phyloP scores from a whole-genome alignment of 2,888 invertebrate genomes.

The Petrolisthes cinctipes region DNA sequence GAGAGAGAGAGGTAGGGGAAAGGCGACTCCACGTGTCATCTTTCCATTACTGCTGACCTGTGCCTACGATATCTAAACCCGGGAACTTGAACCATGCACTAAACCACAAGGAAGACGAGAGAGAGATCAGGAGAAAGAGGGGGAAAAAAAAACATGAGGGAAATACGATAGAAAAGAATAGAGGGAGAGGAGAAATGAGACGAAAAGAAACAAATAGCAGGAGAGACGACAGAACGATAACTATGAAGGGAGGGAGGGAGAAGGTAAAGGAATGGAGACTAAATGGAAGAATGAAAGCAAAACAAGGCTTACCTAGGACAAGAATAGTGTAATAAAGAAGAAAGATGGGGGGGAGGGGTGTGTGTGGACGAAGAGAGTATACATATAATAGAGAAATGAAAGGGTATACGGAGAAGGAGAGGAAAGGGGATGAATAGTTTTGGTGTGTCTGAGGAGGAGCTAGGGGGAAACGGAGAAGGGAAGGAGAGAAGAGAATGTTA shows the following conservation, averaged over 20 bases:
- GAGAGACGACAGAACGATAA: neutral
- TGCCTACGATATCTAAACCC: too few species aligned
- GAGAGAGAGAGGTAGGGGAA: too few species aligned
- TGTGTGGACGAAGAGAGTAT: neutral
- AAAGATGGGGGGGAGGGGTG: neutral
- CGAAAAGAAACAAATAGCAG: neutral
- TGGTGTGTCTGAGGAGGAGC: neutral
- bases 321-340: neutral
- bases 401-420: neutral
- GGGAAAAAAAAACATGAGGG: neutral
- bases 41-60: too few species aligned
- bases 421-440: neutral
- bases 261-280: neutral
- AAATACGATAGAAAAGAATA: neutral
- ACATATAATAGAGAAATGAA: neutral
- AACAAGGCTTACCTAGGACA: neutral
- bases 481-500: neutral
- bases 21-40: too few species aligned
- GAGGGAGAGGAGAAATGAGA: neutral
- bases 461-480: neutral
- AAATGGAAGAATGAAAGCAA: neutral
- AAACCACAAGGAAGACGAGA: neutral
- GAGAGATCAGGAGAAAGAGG: neutral
- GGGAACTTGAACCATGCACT: too few species aligned
- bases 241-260: neutral